Evolutionary conservation across 2,797 vertebrate species (phyloP).

Genomic region (Cynodonichthys magdalenae): DNA sequence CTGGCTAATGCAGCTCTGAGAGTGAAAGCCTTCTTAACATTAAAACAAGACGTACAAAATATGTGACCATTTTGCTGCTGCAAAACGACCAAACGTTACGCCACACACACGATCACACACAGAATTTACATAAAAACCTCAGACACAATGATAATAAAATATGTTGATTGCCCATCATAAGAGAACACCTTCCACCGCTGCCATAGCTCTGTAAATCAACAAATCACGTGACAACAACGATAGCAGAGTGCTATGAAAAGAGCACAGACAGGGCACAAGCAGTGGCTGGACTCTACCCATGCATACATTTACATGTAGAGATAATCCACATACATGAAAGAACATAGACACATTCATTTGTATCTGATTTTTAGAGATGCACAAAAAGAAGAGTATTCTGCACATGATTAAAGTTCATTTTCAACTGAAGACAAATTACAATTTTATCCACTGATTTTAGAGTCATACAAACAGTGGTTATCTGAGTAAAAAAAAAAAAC

Average conservation of each 20-base stretch:
- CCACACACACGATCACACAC: conserved; percentile 28
- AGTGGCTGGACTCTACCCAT: not conserved
- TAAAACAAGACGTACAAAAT: conserved; percentile 3
- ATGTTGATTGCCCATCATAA: conserved; percentile 77
- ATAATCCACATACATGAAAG: not conserved
- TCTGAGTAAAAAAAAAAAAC: conserved; percentile 33
- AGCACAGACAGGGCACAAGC: not conserved
- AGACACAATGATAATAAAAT: conserved; percentile 62
- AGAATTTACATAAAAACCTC: conserved; percentile 46
- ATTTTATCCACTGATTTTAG: conserved; percentile 1
- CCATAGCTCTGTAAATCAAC: conserved; percentile 79
- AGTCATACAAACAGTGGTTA: conserved; percentile 21
- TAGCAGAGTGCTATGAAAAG: conserved; percentile 6
- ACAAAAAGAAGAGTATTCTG: not conserved
- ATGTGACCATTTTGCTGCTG: conserved; percentile 10
- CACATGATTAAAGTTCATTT: conserved; percentile 13
- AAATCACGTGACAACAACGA: conserved; percentile 76
- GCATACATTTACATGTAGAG: not conserved
- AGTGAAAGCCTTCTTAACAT: conserved; percentile 14
- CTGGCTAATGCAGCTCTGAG: conserved; percentile 14
- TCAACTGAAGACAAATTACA: not conserved
- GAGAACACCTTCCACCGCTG: conserved; percentile 67
- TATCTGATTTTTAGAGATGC: not conserved
- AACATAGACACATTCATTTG: not conserved
- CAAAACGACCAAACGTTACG: conserved; percentile 30